phyloP scores from a whole-genome alignment of 1,140 invertebrate species.

The Ruditapes philippinarum region DNA sequence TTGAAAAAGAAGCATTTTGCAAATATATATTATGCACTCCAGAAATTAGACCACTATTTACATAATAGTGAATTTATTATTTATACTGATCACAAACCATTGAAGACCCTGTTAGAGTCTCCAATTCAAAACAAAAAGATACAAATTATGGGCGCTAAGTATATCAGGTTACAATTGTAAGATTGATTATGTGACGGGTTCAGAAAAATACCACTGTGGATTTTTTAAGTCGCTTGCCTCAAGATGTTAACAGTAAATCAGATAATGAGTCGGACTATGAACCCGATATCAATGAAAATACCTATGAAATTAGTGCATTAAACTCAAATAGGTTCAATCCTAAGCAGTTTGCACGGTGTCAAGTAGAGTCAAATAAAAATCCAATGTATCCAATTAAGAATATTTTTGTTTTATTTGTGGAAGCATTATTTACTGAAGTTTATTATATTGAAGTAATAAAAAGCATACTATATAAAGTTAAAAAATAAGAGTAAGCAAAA shows the following conservation, averaged over 20 bases:
- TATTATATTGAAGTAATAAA: no score
- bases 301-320: conserved; percentile 46
- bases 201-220: conserved; percentile 67
- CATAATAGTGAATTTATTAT: conserved; percentile 74
- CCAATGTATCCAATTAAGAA: background rate
- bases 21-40: conserved; percentile 76
- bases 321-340: conserved; percentile 65
- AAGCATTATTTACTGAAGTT: no score
- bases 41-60: conserved; percentile 77
- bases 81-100: conserved; percentile 55
- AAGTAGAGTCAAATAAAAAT: no score
- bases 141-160: conserved; percentile 67
- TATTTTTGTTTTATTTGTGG: no score
- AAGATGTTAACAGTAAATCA: background rate
- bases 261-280: background rate
- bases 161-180: conserved; percentile 58
- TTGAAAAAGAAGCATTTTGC: conserved; percentile 74
- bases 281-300: conserved; percentile 60
- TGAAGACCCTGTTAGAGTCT: background rate
- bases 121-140: conserved; percentile 74
- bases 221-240: conserved; percentile 61
- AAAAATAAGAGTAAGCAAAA: no score
- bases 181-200: conserved; percentile 64
- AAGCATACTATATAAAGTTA: no score
- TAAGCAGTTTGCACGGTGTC: conserved; percentile 23